phyloP scores from a whole-genome alignment of 2,797 vertebrate genomes.

The Bradypodion pumilum region DNA sequence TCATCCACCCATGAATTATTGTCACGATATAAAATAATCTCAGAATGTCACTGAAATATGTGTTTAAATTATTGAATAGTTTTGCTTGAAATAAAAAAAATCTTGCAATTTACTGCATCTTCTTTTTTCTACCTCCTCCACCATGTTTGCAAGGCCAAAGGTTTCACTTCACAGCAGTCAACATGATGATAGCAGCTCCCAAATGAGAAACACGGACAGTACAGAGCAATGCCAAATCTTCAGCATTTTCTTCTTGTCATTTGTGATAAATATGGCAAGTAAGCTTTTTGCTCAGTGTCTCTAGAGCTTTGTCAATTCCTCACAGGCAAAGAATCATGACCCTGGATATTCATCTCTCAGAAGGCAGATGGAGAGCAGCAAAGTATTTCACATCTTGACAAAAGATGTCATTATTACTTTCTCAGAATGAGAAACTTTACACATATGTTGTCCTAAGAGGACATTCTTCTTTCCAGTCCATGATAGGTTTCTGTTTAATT shows the following conservation, averaged over 20 bases:
- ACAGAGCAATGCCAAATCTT: slow-evolving; percentile 10
- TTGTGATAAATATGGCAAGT: slow-evolving; percentile 44
- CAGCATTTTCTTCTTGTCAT: slow-evolving; percentile 25
- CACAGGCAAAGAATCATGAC: slow-evolving; percentile 14
- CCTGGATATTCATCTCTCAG: background rate
- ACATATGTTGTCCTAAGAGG: background rate
- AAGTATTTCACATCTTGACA: background rate
- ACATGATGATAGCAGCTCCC: slow-evolving; percentile 16
- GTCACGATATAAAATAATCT: background rate
- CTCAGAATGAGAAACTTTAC: slow-evolving; percentile 3
- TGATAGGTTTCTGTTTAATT: background rate
- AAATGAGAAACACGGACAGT: slow-evolving; percentile 28
- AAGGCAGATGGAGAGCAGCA: background rate
- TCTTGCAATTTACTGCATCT: background rate
- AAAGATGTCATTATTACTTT: background rate
- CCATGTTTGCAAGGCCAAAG: slow-evolving; percentile 35
- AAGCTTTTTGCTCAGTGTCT: slow-evolving; percentile 21
- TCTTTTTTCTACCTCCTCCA: background rate
- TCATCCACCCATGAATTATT: background rate
- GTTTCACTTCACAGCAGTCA: slow-evolving; percentile 13
- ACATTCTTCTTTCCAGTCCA: background rate
- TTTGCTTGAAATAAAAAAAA: background rate
- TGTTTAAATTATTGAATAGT: slow-evolving; percentile 23
- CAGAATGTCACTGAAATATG: background rate
- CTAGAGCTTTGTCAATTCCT: slow-evolving; percentile 13